Evolutionary conservation across 2,113 vertebrate species (phyloP), one percentile per base, ranked within the genome.

Genomic region (Empidonax alnorum): DNA sequence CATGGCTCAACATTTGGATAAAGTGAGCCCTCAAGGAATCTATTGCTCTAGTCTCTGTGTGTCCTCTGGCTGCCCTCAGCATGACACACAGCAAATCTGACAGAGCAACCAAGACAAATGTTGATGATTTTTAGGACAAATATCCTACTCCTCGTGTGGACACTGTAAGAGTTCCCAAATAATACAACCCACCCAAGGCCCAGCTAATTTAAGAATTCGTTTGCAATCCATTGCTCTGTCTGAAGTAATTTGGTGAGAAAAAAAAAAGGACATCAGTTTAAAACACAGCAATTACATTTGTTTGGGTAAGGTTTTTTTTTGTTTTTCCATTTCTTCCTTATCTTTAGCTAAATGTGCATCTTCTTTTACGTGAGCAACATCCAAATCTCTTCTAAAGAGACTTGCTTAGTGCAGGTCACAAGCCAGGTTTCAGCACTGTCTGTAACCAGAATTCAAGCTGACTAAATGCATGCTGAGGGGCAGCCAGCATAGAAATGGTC

Each of bases 61-160:
- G 81, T 89, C 93, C 95, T 84, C 92, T 96, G 85, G 88, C 93
- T 96, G 85, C 79, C 82, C 93, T 61, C 22, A 3, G 76, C 3
- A 2, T 78, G 82, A 92, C 5, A 0, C 52, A 81, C 53, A 72
- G 53, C 49, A 93, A 74, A 74, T 52, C 68, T 74, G 72, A 90
- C 63, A 74, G 44, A 73, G 46, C 74, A 83, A 67, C 9, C 0
- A 84, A 93, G 91, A 80, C 46, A 90, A 93, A 83, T 67, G 73
- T 14, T 42, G 82, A 79, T 71, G 79, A 35, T 44, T 96, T 82
- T 67, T 76, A 88, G 68, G 68, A 93, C 71, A 84, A 91, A 87
- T 71, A 81, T 33, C 39, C 39, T 44, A 5, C 2, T 3, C 44
- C 79, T 89, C 3, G 0, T 63, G 56, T 68, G 66, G 76, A 84